These are phyloP conservation scores for Drosophila suboccidentalis DNA, from an alignment of 2,888 invertebrate genomes.

Conservation along the genomic window DNA sequence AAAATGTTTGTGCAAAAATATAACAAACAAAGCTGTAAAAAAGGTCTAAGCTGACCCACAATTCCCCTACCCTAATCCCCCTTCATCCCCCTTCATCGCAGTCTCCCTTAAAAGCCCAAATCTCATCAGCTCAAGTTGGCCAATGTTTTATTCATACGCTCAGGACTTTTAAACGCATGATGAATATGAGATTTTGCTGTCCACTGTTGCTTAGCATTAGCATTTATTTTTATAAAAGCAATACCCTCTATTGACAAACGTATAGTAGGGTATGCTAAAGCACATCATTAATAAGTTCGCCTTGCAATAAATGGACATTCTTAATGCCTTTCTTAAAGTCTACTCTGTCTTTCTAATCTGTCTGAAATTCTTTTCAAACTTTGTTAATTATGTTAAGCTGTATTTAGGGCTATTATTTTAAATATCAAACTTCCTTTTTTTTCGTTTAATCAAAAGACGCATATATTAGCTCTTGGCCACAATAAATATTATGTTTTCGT, in stretches of 20 bases:
- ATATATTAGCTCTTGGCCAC: background rate
- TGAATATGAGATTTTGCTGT: constrained; percentile 17
- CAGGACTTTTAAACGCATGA: constrained; percentile 18
- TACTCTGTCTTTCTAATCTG: background rate
- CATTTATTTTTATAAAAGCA: constrained; percentile 3
- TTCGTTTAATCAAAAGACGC: background rate
- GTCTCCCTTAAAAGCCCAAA: background rate
- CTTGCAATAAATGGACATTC: background rate
- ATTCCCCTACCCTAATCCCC: background rate
- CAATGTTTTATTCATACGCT: constrained; percentile 47
- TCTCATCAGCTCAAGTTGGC: constrained; percentile 15
- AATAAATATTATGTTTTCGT: background rate
- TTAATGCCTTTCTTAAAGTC: background rate
- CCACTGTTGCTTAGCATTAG: constrained; percentile 1
- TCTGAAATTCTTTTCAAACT: background rate
- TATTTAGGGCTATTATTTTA: background rate
- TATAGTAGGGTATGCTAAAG: background rate
- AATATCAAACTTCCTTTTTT: background rate
- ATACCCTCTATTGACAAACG: background rate
- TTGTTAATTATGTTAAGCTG: constrained; percentile 11
- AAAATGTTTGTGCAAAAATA: constrained; percentile 2
- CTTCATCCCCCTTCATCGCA: background rate
- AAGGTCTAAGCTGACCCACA: constrained; percentile 9
- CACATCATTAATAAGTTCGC: background rate
- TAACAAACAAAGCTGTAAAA: constrained; percentile 16